These are phyloP conservation scores for Watsonalla binaria DNA, from an alignment of 2,888 invertebrate genomes.

Conservation along the genomic window DNA sequence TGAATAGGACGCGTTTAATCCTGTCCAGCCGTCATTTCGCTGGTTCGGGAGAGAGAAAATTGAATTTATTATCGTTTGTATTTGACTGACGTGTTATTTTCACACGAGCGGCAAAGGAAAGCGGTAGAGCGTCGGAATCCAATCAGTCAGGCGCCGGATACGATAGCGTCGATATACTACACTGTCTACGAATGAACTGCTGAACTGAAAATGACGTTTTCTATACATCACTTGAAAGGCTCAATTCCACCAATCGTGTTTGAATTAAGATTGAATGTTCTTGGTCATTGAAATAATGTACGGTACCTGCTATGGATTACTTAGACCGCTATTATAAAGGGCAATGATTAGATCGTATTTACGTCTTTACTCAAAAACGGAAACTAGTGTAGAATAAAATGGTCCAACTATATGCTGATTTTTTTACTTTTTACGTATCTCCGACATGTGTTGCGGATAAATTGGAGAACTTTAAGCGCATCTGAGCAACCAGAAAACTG, in stretches of 20 bases:
- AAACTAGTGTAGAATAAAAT: too few relatives aligned
- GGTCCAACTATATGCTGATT: too few relatives aligned
- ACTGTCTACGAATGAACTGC: conserved; percentile 44
- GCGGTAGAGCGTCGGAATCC: conserved; percentile 50
- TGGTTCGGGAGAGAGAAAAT: conserved; percentile 63
- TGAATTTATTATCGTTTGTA: conserved; percentile 77
- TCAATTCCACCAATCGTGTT: conserved; percentile 10
- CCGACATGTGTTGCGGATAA: too few relatives aligned
- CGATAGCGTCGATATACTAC: conserved; percentile 46
- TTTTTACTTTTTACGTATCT: too few relatives aligned
- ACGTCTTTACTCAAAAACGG: too few relatives aligned
- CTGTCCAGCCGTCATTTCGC: conserved; percentile 68
- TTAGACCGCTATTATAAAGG: too few relatives aligned
- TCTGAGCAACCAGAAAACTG: too few relatives aligned
- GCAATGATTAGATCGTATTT: too few relatives aligned
- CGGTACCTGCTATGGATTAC: neutral
- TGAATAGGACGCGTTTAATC: conserved; percentile 71
- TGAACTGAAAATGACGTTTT: conserved; percentile 60
- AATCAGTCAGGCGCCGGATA: conserved; percentile 67
- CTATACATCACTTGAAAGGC: conserved; percentile 32
- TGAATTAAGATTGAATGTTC: neutral
- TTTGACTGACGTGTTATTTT: conserved; percentile 78
- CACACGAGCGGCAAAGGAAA: conserved; percentile 63
- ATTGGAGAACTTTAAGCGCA: too few relatives aligned
- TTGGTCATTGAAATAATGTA: neutral